phyloP scores from a whole-genome alignment of 2,888 invertebrate species.

The Xiphydria camelus region DNA sequence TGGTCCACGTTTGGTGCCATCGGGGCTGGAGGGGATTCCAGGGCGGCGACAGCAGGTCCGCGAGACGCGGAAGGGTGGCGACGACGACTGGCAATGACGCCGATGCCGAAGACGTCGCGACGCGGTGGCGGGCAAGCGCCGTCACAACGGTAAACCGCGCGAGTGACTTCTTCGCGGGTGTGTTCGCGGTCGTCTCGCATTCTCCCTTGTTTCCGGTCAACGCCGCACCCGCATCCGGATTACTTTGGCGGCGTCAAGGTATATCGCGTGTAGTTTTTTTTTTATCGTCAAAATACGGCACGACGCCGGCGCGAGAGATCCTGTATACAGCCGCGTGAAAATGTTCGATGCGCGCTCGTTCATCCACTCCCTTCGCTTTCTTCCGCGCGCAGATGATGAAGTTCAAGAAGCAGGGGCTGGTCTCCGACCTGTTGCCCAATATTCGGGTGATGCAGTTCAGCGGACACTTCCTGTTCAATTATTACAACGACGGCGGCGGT shows the following conservation, averaged over 20 bases:
- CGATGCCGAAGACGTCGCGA: not conserved
- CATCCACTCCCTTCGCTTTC: no score
- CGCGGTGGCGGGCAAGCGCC: not conserved
- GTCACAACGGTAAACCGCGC: no score
- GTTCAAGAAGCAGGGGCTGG: conserved; percentile 69
- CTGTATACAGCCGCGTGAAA: no score
- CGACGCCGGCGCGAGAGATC: conserved; percentile 1
- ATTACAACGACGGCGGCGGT: conserved; percentile 59
- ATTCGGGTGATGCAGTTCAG: conserved; percentile 76
- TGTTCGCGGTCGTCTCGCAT: no score
- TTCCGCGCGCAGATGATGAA: conserved; percentile 64
- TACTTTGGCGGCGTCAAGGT: not conserved
- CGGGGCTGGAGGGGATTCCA: not conserved
- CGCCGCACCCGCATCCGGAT: no score
- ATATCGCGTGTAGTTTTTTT: not conserved
- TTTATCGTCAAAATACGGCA: no score
- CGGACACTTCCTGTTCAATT: conserved; percentile 81
- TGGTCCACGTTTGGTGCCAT: conserved; percentile 53
- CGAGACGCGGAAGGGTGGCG: not conserved
- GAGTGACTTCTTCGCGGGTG: no score
- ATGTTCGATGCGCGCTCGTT: no score
- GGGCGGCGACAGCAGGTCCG: conserved; percentile 2
- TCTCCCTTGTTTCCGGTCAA: no score
- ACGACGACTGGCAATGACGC: not conserved
- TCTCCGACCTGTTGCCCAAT: conserved; percentile 83